Conservation (phyloP, 1,140 invertebrate species). For the Micrasema minimum region DNA sequence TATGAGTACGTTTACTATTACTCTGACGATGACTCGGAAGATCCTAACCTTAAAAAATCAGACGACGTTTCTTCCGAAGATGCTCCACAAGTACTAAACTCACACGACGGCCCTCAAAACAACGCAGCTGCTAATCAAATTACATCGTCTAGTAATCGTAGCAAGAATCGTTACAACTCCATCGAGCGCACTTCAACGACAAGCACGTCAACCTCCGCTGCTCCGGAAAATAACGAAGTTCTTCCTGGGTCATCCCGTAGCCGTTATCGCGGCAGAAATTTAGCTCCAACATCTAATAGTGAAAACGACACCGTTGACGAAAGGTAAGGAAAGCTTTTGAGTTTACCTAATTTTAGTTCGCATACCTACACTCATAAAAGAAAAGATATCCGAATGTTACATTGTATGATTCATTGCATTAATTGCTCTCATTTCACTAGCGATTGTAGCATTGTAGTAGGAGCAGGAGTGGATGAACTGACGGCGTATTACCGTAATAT, state of each 20-base stretch:
- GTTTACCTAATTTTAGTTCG: too few relatives aligned
- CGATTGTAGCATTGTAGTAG: not conserved
- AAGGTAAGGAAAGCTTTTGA: too few relatives aligned
- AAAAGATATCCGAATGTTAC: too few relatives aligned
- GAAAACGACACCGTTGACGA: constrained; percentile 67
- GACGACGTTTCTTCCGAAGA: constrained; percentile 53
- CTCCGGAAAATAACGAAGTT: constrained; percentile 74
- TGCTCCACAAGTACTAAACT: constrained; percentile 59
- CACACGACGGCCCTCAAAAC: constrained; percentile 69
- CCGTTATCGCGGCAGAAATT: constrained; percentile 69
- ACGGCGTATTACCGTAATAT: constrained; percentile 48
- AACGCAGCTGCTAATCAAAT: constrained; percentile 64
- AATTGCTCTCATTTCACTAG: not conserved
- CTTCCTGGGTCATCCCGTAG: constrained; percentile 68
- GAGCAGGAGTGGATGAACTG: constrained; percentile 9
- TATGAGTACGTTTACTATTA: constrained; percentile 94
- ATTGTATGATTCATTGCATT: not conserved
- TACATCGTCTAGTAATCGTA: constrained; percentile 51
- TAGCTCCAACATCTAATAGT: constrained; percentile 63
- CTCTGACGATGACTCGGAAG: constrained; percentile 83
- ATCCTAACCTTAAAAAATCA: constrained; percentile 60
- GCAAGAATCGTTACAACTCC: constrained; percentile 74
- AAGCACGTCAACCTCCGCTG: constrained; percentile 56
- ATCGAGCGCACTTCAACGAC: constrained; percentile 71
- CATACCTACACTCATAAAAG: too few relatives aligned